phyloP scores from a whole-genome alignment of 1,140 invertebrate genomes.

The Dolichoris vasculosae region DNA sequence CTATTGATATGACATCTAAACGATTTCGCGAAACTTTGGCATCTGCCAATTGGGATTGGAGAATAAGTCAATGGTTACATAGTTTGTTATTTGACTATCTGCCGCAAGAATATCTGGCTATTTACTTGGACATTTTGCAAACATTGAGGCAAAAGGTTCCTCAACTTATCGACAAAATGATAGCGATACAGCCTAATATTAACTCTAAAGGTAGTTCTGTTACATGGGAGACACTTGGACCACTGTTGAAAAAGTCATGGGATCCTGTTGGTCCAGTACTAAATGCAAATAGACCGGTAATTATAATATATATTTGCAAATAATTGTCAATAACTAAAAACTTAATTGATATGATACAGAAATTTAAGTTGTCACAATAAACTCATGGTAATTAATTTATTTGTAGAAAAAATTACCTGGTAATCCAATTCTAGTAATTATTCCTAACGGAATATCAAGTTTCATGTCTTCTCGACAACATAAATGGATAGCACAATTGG shows the following conservation, averaged over 20 bases:
- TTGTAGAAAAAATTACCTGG: conserved; percentile 82
- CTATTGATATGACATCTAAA: conserved; percentile 83
- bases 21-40: conserved; percentile 81
- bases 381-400: conserved; percentile 45
- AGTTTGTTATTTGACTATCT: conserved; percentile 82
- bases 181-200: conserved; percentile 74
- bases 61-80: conserved; percentile 87
- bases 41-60: conserved; percentile 81
- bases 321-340: not conserved
- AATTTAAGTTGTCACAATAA: too few species aligned
- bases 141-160: conserved; percentile 85
- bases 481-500: conserved; percentile 83
- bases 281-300: conserved; percentile 77
- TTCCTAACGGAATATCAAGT: conserved; percentile 75
- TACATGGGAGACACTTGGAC: conserved; percentile 78
- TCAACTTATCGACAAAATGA: conserved; percentile 85
- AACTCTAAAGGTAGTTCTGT: conserved; percentile 68
- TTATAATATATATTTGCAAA: not conserved
- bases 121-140: conserved; percentile 88
- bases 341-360: too few species aligned
- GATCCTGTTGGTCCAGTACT: conserved; percentile 80
- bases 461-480: conserved; percentile 77
- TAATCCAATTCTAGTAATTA: conserved; percentile 82
- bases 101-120: conserved; percentile 80
- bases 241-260: conserved; percentile 85